Evolutionary conservation across 2,113 vertebrate genomes (phyloP).

Genomic region (Hirundichthys speculiger): DNA sequence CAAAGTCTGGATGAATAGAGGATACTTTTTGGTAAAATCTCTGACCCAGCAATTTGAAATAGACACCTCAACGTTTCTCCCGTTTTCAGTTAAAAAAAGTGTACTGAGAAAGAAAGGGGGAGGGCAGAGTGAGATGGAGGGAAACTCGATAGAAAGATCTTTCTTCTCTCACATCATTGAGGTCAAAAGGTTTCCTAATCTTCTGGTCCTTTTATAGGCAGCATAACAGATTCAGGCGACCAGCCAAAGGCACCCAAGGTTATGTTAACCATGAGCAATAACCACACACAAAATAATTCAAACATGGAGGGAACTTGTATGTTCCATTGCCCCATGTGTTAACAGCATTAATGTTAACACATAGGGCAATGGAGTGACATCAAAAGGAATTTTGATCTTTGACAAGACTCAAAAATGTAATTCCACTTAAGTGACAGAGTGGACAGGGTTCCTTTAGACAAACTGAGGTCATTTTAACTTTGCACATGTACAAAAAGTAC

Average conservation of each 20-base stretch:
- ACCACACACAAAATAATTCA: too few species aligned
- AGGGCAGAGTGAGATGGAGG: not conserved
- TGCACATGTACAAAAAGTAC: too few species aligned
- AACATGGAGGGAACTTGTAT: too few species aligned
- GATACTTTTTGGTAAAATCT: constrained; percentile 47
- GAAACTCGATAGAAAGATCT: constrained; percentile 27
- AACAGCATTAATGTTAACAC: too few species aligned
- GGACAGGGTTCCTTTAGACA: too few species aligned
- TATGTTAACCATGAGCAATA: too few species aligned
- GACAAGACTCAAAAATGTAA: too few species aligned
- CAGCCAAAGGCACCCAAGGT: not conserved
- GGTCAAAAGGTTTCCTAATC: constrained; percentile 47
- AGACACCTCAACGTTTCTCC: constrained; percentile 36
- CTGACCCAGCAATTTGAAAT: constrained; percentile 61
- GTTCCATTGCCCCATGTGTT: too few species aligned
- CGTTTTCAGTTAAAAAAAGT: constrained; percentile 46
- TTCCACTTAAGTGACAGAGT: too few species aligned
- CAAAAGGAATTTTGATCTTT: too few species aligned
- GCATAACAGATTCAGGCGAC: constrained; percentile 10
- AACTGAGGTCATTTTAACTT: too few species aligned
- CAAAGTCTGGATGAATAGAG: constrained; percentile 65
- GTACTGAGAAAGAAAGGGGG: constrained; percentile 11
- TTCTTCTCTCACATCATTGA: constrained; percentile 16
- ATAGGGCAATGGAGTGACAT: too few species aligned
- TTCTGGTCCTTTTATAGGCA: constrained; percentile 24